Evolutionary conservation across 1,140 invertebrate genomes (phyloP).

Genomic region (Chionoecetes opilio): DNA sequence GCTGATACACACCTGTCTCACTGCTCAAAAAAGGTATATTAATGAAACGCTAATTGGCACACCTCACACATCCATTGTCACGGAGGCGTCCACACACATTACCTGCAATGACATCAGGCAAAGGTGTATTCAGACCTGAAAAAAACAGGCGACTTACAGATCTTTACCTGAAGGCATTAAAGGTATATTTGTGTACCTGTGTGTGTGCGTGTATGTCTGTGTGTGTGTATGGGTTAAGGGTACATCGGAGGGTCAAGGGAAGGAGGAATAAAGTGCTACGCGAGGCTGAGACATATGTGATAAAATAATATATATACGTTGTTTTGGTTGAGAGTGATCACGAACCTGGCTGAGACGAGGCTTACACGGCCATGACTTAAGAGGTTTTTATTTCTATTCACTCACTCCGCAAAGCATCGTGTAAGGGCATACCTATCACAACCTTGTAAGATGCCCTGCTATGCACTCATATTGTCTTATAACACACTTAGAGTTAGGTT

Average conservation of each 20-base stretch:
- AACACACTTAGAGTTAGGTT: neutral
- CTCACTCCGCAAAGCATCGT: constrained; percentile 42
- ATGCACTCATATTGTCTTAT: too few species aligned
- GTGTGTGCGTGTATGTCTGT: constrained; percentile 44
- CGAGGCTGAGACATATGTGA: neutral
- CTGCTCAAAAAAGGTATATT: neutral
- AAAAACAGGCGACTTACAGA: neutral
- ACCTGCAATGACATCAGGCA: neutral
- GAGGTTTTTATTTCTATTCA: neutral
- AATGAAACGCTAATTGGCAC: neutral
- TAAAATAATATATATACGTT: constrained; percentile 49
- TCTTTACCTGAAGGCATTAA: neutral
- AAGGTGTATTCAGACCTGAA: neutral
- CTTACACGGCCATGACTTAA: neutral
- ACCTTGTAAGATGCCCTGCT: neutral
- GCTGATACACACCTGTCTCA: too few species aligned
- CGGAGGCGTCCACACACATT: neutral
- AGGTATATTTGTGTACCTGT: neutral
- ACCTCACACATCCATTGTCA: neutral
- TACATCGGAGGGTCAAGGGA: neutral
- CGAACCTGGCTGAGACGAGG: neutral
- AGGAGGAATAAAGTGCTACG: neutral
- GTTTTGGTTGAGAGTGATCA: constrained; percentile 60
- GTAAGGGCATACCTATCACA: neutral
- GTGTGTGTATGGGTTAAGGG: constrained; percentile 7